Base-by-base conservation (phyloP, 2,113 vertebrate genomes). In the Bubo scandiacus region DNA sequence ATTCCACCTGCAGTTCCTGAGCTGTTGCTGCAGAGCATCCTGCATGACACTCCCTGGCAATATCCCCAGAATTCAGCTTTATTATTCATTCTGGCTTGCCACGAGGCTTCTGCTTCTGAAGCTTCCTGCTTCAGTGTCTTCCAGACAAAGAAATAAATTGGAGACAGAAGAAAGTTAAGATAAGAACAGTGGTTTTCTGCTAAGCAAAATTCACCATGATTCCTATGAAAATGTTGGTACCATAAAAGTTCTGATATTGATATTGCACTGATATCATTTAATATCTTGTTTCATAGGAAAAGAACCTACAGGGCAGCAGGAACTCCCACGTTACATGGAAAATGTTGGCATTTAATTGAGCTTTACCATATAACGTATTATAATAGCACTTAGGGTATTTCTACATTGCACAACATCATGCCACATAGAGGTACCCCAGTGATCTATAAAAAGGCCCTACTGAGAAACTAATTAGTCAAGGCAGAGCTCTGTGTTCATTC, bases 1-100 rank as follows among this genome's bases (percentile, higher is more conserved):
- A 85, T 95, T 95, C 70, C 94, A 96, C 94, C 89, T 95, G 86
- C 85, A 80, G 83, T 87, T 89, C 58, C 78, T 82, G 81, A 94
- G 77, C 58, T 94, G 70, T 23, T 97, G 73, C 54, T 85, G 84
- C 89, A 85, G 54, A 93, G 84, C 25, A 79, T 94, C 54, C 83
- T 95, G 52, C 78, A 79, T 89, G 73, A 95, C 65, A 91, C 81
- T 95, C 49, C 49, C 57, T 96, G 92, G 92, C 92, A 96, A 49
- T 65, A 85, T 94, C 95, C 96, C 96, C 94, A 95, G 95, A 93
- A 95, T 85, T 75, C 70, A 91, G 92, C 58, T 85, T 96, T 85
- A 80, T 84, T 94, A 89, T 94, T 92, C 92, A 85, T 85, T 87
- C 81, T 90, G 86, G 51, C 81, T 94, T 92, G 78, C 92, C 91